A percentile compares a stretch with the other conserved stretches of the same genome.
phyloP scores from a whole-genome alignment of 2,113 vertebrate species.

The Neogobius melanostomus region DNA sequence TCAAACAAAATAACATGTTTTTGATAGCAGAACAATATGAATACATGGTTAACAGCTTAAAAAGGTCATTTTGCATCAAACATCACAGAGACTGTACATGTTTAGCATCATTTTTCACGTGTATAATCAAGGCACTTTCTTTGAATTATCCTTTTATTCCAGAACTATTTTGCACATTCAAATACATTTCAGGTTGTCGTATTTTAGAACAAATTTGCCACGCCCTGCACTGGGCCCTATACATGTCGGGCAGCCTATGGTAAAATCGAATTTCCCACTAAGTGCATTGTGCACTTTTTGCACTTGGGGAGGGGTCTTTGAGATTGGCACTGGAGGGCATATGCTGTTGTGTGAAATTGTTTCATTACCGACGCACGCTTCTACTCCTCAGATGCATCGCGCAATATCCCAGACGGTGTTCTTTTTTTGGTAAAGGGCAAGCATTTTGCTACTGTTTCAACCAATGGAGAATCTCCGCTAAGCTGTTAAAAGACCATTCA shows the following conservation, averaged over 20 bases:
- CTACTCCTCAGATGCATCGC: slow-evolving; percentile 26
- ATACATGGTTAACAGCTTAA: too few relatives aligned
- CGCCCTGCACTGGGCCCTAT: too few relatives aligned
- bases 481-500: neutral
- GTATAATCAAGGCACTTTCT: too few relatives aligned
- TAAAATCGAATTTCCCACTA: slow-evolving; percentile 44
- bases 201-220: too few relatives aligned
- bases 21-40: too few relatives aligned
- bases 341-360: slow-evolving; percentile 72
- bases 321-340: slow-evolving; percentile 67
- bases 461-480: neutral
- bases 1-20: too few relatives aligned
- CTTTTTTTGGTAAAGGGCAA: neutral
- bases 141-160: too few relatives aligned
- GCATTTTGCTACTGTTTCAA: neutral
- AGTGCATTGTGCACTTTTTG: slow-evolving; percentile 29
- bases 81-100: too few relatives aligned
- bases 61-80: too few relatives aligned
- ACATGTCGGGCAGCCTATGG: slow-evolving; percentile 6
- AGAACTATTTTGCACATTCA: too few relatives aligned
- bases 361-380: slow-evolving; percentile 59
- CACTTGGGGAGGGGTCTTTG: slow-evolving; percentile 18
- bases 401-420: slow-evolving; percentile 9
- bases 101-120: too few relatives aligned
- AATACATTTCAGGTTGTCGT: too few relatives aligned